A percentile compares a stretch with the other conserved stretches of the same genome.
phyloP scores from a whole-genome alignment of 2,888 invertebrate species.

The Protonemura montana region DNA sequence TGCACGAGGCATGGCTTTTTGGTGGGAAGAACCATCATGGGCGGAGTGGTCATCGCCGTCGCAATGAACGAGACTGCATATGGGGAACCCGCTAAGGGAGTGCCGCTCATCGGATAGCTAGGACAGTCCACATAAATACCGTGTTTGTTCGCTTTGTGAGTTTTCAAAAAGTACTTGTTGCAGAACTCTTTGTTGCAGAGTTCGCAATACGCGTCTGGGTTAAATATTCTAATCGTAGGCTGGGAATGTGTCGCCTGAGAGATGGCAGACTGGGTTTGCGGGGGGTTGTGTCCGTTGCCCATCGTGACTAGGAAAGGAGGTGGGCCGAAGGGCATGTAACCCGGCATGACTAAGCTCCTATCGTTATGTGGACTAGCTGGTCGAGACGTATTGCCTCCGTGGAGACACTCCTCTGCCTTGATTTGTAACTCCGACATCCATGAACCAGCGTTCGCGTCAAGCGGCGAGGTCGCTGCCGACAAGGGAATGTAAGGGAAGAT shows the following conservation, averaged over 20 bases:
- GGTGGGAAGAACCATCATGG: constrained; percentile 51
- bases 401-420: constrained; percentile 54
- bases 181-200: constrained; percentile 98
- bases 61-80: constrained; percentile 42
- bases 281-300: constrained; percentile 19
- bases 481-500: constrained; percentile 46
- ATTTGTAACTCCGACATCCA: constrained; percentile 58
- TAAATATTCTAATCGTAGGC: constrained; percentile 75
- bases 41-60: constrained; percentile 43
- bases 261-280: not conserved
- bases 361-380: constrained; percentile 40
- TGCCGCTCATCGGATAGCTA: constrained; percentile 48
- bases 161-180: constrained; percentile 97
- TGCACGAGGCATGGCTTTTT: constrained; percentile 19
- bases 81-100: constrained; percentile 22
- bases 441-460: constrained; percentile 46
- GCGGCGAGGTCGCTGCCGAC: constrained; percentile 39
- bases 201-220: constrained; percentile 96
- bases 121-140: constrained; percentile 80
- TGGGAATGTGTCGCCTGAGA: constrained; percentile 30
- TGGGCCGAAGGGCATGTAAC: constrained; percentile 43
- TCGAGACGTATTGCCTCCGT: constrained; percentile 49
- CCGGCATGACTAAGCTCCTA: constrained; percentile 43
- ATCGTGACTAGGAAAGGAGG: constrained; percentile 45
- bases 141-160: constrained; percentile 97